Conservation (phyloP, 2,888 invertebrate genomes). For the Drosophila mimetica region DNA sequence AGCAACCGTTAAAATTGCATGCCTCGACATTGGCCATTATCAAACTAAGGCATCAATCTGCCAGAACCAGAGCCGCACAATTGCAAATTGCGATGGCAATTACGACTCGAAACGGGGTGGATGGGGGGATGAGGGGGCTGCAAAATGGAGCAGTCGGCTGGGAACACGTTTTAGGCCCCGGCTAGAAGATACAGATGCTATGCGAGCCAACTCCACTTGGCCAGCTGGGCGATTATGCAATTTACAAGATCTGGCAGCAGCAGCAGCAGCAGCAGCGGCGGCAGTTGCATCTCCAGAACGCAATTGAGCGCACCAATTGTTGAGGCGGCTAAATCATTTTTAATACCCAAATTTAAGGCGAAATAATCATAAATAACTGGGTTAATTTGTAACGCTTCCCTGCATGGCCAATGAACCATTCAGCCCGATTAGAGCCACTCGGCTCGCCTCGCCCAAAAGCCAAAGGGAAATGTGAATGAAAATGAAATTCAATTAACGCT, state of each 20-base stretch:
- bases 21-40: slow-evolving; percentile 69
- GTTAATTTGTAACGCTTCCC: slow-evolving; percentile 80
- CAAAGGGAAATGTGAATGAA: slow-evolving; percentile 57
- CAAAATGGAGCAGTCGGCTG: slow-evolving; percentile 62
- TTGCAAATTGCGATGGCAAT: slow-evolving; percentile 72
- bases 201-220: neutral
- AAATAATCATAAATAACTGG: slow-evolving; percentile 79
- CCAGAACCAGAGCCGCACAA: slow-evolving; percentile 58
- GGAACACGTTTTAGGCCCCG: slow-evolving; percentile 54
- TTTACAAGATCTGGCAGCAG: slow-evolving; percentile 56
- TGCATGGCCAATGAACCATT: slow-evolving; percentile 77
- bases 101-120: slow-evolving; percentile 42
- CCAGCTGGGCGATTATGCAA: slow-evolving; percentile 69
- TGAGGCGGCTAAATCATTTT: slow-evolving; percentile 63
- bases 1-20: slow-evolving; percentile 76
- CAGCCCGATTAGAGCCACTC: slow-evolving; percentile 51
- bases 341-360: slow-evolving; percentile 55
- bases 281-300: slow-evolving; percentile 16
- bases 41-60: slow-evolving; percentile 73
- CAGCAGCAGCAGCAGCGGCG: slow-evolving; percentile 15
- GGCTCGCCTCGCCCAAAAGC: slow-evolving; percentile 30
- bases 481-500: slow-evolving; percentile 78
- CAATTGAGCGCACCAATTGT: slow-evolving; percentile 16
- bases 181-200: slow-evolving; percentile 21
- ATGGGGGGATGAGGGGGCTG: slow-evolving; percentile 1